Conservation (phyloP, 2,113 vertebrate genomes). For the Balaenoptera acutorostrata region DNA sequence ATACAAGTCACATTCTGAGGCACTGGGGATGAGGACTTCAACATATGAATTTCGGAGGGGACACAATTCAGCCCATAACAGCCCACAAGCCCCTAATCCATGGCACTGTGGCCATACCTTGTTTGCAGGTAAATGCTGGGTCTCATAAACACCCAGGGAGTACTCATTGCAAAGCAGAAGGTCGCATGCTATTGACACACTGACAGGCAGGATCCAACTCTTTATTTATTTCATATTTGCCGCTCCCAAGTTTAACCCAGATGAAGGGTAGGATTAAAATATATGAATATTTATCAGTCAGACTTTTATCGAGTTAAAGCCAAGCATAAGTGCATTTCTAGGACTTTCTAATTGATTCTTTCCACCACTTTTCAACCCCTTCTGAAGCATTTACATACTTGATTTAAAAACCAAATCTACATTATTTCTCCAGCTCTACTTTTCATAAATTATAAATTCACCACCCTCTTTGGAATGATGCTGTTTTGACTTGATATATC, state of each 20-base stretch:
- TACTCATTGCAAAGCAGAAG: neutral
- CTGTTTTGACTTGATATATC: conserved; percentile 59
- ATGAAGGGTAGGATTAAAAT: conserved; percentile 67
- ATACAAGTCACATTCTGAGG: neutral
- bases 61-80: neutral
- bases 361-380: conserved; percentile 38
- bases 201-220: neutral
- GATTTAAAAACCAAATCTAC: conserved; percentile 70
- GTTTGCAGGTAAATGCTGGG: neutral
- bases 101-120: neutral
- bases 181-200: neutral
- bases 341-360: conserved; percentile 63
- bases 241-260: conserved; percentile 58
- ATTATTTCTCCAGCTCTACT: conserved; percentile 42
- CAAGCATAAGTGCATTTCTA: conserved; percentile 61
- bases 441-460: conserved; percentile 62
- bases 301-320: conserved; percentile 64
- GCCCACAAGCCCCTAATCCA: neutral
- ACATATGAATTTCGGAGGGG: neutral
- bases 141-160: neutral
- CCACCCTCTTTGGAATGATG: conserved; percentile 43
- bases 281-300: conserved; percentile 76
- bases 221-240: conserved; percentile 70
- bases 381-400: conserved; percentile 67
- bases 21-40: neutral